phyloP scores from a whole-genome alignment of 2,888 invertebrate species.

The Ochropleura leucogaster region DNA sequence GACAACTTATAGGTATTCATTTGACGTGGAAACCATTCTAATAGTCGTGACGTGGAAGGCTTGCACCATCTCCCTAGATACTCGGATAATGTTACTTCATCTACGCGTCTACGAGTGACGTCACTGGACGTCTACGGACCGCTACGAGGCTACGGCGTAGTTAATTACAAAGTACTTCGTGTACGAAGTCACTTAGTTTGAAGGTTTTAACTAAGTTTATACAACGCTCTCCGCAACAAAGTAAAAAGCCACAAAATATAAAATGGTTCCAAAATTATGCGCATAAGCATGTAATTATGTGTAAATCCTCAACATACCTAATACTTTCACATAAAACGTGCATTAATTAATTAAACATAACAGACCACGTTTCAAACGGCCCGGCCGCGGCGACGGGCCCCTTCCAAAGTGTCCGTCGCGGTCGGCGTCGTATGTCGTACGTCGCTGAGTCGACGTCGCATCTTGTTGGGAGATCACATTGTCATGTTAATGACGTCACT shows the following conservation, averaged over 20 bases:
- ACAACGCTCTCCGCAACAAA: background rate
- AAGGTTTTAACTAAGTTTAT: background rate
- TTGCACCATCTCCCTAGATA: background rate
- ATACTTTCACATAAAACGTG: slow-evolving; percentile 31
- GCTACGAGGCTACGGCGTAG: slow-evolving; percentile 16
- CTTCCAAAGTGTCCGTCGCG: slow-evolving; percentile 26
- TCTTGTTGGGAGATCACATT: slow-evolving; percentile 52
- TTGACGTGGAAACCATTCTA: background rate
- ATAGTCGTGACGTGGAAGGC: background rate
- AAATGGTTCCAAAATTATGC: slow-evolving; percentile 4
- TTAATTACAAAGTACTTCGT: slow-evolving; percentile 5
- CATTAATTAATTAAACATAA: slow-evolving; percentile 21
- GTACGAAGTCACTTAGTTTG: background rate
- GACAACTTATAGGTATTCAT: background rate
- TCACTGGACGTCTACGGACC: slow-evolving; percentile 6
- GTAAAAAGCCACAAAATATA: slow-evolving; percentile 1
- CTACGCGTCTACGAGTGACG: background rate
- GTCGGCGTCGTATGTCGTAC: too few relatives aligned
- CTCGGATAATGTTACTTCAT: background rate
- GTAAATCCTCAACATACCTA: background rate
- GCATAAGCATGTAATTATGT: background rate
- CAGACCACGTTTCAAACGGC: slow-evolving; percentile 1
- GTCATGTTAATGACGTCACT: slow-evolving; percentile 50
- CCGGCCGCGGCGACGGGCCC: slow-evolving; percentile 21
- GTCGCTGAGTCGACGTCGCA: slow-evolving; percentile 35